Evolutionary conservation across 2,888 invertebrate genomes (phyloP), one percentile per base, ranked within the genome.

Genomic region (Tinea pellionella): DNA sequence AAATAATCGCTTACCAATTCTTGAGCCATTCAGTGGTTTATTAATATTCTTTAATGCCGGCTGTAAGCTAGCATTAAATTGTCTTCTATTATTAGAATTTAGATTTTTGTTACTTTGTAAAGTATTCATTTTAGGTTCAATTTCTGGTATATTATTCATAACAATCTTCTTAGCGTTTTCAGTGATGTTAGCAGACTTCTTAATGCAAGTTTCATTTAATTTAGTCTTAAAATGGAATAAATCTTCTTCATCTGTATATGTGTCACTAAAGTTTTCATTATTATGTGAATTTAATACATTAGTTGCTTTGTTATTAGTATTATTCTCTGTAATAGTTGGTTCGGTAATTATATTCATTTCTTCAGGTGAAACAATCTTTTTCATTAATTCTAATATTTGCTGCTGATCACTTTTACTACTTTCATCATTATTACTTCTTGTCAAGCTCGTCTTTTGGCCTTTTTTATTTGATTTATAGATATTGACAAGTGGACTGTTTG

Each of bases 211-310:
- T 19, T 56, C 24, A 24, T 24, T 29, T 7, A 6, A 24, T 24
- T 24, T 56, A 30, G 19, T 24, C 15, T 24, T 51, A 9, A 51
- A 51, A 51, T 16, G 51, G 18, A 82, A 77, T 68, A 77, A 76
- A 66, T 85, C 84, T 64, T 86, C 85, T 73, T 86, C 86, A 57
- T 57, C 57, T 32, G 86, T 83, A 61, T 68, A 86, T 60, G 83
- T 83, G 59, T 83, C 81, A 69, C 84, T 84, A 9, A 65, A 29
- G 32, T 62, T 67, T 37, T 2, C 37, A 37, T 37, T 37, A 37
- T 37, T 9, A 9, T 9, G 3, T 37, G 37, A 2, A n/a, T 37
- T 37, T 37, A 9, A 3, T 24, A 24, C 24, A 3, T 24, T 24
- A 60, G 74, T 69, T 1, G 78, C 66, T 68, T 85, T 81, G 77